These are phyloP conservation scores for Pomatostomus ruficeps DNA, from an alignment of 2,113 vertebrate species.

Conservation along the genomic window DNA sequence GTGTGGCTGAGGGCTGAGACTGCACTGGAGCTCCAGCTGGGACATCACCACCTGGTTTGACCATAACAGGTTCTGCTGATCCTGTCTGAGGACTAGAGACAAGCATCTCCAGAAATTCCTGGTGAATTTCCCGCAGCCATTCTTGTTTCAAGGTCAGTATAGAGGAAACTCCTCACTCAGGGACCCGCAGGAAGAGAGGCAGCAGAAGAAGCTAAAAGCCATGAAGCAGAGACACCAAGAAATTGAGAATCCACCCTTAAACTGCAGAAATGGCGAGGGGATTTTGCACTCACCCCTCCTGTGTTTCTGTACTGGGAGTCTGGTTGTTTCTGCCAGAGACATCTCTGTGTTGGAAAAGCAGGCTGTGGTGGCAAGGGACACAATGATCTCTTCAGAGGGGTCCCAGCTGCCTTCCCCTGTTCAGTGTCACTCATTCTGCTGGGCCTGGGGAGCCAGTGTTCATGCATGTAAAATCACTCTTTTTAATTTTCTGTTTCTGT, in stretches of 20 bases:
- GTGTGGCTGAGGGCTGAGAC: not conserved
- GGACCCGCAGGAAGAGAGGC: not conserved
- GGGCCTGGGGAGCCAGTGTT: not conserved
- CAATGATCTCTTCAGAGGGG: constrained; percentile 33
- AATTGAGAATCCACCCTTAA: not conserved
- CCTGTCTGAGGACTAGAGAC: not conserved
- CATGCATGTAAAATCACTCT: constrained; percentile 55
- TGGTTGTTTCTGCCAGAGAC: not conserved
- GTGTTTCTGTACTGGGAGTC: not conserved
- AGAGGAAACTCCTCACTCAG: not conserved
- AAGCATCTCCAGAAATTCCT: not conserved
- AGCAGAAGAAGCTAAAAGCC: not conserved
- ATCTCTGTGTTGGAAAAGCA: not conserved
- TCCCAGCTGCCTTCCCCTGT: constrained; percentile 43
- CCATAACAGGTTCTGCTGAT: not conserved
- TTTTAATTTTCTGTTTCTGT: constrained; percentile 60
- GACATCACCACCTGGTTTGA: not conserved
- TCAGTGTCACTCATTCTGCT: not conserved
- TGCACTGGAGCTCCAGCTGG: not conserved
- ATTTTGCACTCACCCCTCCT: not conserved
- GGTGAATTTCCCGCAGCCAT: not conserved
- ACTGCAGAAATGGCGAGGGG: not conserved
- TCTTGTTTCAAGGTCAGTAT: not conserved
- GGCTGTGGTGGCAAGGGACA: not conserved
- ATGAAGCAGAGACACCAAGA: not conserved